phyloP scores from a whole-genome alignment of 2,113 vertebrate species.

The Raja brachyura region DNA sequence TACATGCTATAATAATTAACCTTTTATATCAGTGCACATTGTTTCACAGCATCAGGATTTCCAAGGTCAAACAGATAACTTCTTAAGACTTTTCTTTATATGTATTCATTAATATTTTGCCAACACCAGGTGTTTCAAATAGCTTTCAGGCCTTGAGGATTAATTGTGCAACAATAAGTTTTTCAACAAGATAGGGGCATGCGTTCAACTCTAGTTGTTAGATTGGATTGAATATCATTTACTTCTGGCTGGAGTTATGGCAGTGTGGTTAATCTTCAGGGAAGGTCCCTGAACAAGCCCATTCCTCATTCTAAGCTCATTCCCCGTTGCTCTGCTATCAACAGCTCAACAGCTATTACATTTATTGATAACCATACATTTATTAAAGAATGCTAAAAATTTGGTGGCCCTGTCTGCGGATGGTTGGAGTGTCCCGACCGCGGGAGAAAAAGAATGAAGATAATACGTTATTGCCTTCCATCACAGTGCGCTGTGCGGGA shows the following conservation, averaged over 20 bases:
- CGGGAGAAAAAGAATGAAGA: too few species aligned
- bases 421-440: too few species aligned
- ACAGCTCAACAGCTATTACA: too few species aligned
- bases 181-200: background rate
- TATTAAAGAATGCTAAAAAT: too few species aligned
- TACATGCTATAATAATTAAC: background rate
- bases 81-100: background rate
- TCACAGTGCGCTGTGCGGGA: too few species aligned
- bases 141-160: background rate
- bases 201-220: background rate
- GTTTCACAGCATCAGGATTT: background rate
- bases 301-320: background rate
- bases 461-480: too few species aligned
- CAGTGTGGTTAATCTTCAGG: background rate
- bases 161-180: background rate
- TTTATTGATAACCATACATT: too few species aligned
- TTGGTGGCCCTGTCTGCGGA: too few species aligned
- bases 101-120: background rate
- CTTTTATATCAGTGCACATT: background rate
- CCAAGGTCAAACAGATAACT: background rate
- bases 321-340: background rate
- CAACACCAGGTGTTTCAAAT: background rate
- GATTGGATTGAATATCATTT: background rate
- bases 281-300: background rate
- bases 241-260: background rate